phyloP scores from a whole-genome alignment of 2,797 vertebrate species.

The Platyrinchus mystaceus region DNA sequence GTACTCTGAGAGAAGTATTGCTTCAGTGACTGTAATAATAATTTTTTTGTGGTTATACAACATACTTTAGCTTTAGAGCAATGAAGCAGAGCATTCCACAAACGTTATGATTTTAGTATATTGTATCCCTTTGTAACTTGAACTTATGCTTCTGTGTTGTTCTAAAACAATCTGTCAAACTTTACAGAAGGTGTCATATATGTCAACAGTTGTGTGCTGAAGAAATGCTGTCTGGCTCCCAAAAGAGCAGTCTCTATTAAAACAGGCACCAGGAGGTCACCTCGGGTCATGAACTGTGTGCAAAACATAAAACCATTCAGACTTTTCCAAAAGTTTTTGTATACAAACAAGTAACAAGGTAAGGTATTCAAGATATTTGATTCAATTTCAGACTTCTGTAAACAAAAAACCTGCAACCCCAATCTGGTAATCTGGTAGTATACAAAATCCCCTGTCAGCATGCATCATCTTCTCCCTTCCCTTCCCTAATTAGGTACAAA shows the following conservation, averaged over 20 bases:
- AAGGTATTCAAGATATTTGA: not conserved
- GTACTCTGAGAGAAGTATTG: not conserved
- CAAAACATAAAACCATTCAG: constrained; percentile 35
- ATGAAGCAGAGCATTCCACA: constrained; percentile 37
- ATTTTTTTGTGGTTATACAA: constrained; percentile 33
- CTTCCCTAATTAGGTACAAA: not conserved
- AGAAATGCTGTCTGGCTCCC: constrained; percentile 21
- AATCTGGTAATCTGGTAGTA: not conserved
- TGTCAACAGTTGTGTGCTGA: constrained; percentile 36
- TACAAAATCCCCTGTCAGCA: not conserved
- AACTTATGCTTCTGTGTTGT: constrained; percentile 34
- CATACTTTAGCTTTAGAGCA: not conserved
- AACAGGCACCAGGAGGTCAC: constrained; percentile 34
- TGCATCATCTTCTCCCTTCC: not conserved
- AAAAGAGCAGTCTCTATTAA: constrained; percentile 40
- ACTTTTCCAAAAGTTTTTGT: not conserved
- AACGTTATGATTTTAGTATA: constrained; percentile 4
- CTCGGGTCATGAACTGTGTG: constrained; percentile 31
- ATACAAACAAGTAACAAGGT: not conserved
- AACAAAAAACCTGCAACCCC: not conserved
- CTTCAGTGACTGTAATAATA: not conserved
- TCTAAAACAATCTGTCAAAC: constrained; percentile 8
- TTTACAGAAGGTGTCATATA: constrained; percentile 39
- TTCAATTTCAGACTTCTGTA: constrained; percentile 14
- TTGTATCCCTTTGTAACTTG: constrained; percentile 39